Evolutionary conservation across 2,797 vertebrate genomes (phyloP), one percentile per base, ranked within the genome.

Genomic region (Micromesistius poutassou): DNA sequence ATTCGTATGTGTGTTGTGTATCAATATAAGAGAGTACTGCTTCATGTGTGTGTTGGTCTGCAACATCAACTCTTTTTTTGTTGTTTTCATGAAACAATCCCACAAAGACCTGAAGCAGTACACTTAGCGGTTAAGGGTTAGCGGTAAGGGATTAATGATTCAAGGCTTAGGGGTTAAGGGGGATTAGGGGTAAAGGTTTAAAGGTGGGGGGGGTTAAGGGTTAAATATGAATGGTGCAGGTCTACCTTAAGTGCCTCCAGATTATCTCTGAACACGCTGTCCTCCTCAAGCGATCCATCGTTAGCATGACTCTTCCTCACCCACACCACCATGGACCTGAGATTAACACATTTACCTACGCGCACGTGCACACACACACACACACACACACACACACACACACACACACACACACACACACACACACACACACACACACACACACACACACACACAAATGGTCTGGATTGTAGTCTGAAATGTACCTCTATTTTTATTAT

Each of bases 191-290:
- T 38, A 38, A 38, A 10, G 9, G 36, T 9, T 38, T 38, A 38
- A n/a, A 62, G 50, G 19, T n/a, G 50, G n/a, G 7, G 8, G 7
- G 55, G n/a, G 55, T 62, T 68, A 68, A 12, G n/a, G n/a, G 62
- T 68, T 28, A 68, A 13, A 28, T 2, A 9, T 62, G 19, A 19
- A 8, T 3, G 6, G 62, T 68, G 3, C 25, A 28, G n/a, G 25
- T 68, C 25, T 28, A 96, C 95, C 95, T 96, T 94, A 38, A 96
- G 91, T 68, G 95, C 96, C 84, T 91, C 93, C 78, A 96, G 90
- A 89, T 95, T 96, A 79, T 96, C 95, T n/a, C 94, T 94, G 90
- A 95, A 96, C 82, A 95, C 90, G 79, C 92, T 95, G 90, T 92
- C 93, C 81, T 95, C 94, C 81, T 95, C 94, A 0, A 94, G 91